A percentile compares a stretch with the other conserved stretches of the same genome.
Conservation (phyloP, 2,888 invertebrate genomes). For the Dendrolimus pini region DNA sequence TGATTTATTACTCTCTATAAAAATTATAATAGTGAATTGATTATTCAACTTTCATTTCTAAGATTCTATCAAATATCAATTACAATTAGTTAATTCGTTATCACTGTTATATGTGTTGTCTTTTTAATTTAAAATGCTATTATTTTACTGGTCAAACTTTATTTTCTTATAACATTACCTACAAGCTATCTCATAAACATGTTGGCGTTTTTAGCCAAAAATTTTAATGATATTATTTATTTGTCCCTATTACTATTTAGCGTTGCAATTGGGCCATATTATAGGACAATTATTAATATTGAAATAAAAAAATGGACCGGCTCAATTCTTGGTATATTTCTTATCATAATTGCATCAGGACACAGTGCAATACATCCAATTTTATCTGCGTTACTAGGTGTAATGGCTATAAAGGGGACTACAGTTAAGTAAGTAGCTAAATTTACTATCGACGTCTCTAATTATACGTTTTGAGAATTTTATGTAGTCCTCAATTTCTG, state of each 20-base stretch:
- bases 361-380: slow-evolving; percentile 57
- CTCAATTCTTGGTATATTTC: slow-evolving; percentile 54
- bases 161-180: too few relatives aligned
- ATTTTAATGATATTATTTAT: slow-evolving; percentile 85
- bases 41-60: too few relatives aligned
- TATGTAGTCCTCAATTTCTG: too few relatives aligned
- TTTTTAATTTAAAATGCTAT: too few relatives aligned
- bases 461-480: too few relatives aligned
- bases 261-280: slow-evolving; percentile 81
- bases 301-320: slow-evolving; percentile 73
- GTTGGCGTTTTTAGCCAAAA: slow-evolving; percentile 72
- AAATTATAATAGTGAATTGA: too few relatives aligned
- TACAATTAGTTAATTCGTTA: too few relatives aligned
- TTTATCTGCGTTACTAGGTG: slow-evolving; percentile 46
- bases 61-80: too few relatives aligned
- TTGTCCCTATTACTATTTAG: slow-evolving; percentile 80
- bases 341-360: slow-evolving; percentile 58
- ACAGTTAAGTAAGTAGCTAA: slow-evolving; percentile 48
- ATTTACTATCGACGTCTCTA: background rate
- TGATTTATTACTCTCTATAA: too few relatives aligned
- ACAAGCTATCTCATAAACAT: slow-evolving; percentile 17
- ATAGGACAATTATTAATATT: slow-evolving; percentile 64
- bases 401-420: slow-evolving; percentile 49
- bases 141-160: too few relatives aligned
- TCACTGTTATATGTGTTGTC: too few relatives aligned